A percentile compares a stretch with the other conserved stretches of the same genome.
Conservation (phyloP, 2,888 invertebrate species). For the Alcis repandata region DNA sequence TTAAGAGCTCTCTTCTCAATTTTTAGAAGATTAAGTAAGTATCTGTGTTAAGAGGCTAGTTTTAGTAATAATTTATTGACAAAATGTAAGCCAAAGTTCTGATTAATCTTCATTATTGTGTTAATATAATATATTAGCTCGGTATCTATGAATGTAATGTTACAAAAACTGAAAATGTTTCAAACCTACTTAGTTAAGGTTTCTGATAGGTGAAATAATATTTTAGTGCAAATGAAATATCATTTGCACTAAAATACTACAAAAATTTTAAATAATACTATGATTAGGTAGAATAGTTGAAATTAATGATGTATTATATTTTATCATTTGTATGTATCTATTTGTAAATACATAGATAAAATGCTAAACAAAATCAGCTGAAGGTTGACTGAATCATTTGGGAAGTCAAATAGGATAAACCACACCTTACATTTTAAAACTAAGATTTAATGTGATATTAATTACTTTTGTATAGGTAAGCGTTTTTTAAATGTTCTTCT, state of each 20-base stretch:
- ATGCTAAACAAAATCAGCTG: background rate
- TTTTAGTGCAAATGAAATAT: background rate
- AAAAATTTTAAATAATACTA: no score
- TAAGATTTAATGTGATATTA: conserved; percentile 32
- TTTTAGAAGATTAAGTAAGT: background rate
- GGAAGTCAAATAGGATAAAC: background rate
- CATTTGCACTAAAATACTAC: no score
- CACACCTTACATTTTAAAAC: background rate
- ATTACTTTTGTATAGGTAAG: conserved; percentile 6
- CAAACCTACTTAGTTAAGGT: conserved; percentile 7
- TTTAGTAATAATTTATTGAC: conserved; percentile 8
- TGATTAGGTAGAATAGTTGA: no score
- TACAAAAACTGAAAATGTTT: conserved; percentile 13
- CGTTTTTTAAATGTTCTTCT: conserved; percentile 1
- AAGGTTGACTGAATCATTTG: conserved; percentile 1
- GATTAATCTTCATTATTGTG: background rate
- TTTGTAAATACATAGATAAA: background rate
- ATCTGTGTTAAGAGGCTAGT: conserved; percentile 4
- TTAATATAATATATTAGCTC: background rate
- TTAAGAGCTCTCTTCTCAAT: background rate
- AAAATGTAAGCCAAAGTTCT: conserved; percentile 23
- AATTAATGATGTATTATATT: no score
- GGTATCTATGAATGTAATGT: background rate
- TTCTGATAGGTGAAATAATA: background rate
- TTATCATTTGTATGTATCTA: no score